Evolutionary conservation across 2,797 vertebrate species (phyloP).

Genomic region (Acanthurus lineatus): DNA sequence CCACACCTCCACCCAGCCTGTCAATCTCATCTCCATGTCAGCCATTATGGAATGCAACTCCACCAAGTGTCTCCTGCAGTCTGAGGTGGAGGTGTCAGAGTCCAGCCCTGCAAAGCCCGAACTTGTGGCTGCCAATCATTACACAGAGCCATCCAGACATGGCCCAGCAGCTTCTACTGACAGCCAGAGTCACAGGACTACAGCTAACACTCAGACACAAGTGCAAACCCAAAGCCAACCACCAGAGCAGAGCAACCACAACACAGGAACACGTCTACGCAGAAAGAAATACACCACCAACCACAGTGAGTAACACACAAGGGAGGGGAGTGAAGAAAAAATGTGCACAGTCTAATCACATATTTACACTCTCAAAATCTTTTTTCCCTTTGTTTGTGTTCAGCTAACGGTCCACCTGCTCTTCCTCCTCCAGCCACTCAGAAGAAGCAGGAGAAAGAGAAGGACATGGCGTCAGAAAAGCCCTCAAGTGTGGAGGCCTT

Average conservation of each 20-base stretch:
- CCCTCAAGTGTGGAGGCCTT: conserved; percentile 44
- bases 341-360: neutral
- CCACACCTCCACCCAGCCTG: conserved; percentile 61
- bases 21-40: conserved; percentile 89
- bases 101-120: conserved; percentile 49
- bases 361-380: neutral
- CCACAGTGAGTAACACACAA: conserved; percentile 77
- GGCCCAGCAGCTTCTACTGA: conserved; percentile 33
- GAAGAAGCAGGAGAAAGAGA: conserved; percentile 75
- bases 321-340: neutral
- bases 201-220: conserved; percentile 53
- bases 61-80: conserved; percentile 89
- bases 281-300: conserved; percentile 83
- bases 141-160: conserved; percentile 32
- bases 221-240: conserved; percentile 69
- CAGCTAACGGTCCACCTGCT: conserved; percentile 75
- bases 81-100: conserved; percentile 70
- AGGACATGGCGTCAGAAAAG: conserved; percentile 50
- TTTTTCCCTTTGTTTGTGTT: conserved; percentile 27
- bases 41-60: conserved; percentile 90
- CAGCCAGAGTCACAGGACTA: conserved; percentile 33
- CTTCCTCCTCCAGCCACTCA: conserved; percentile 66
- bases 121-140: conserved; percentile 7
- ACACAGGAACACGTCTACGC: conserved; percentile 78
- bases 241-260: conserved; percentile 69